Evolutionary conservation across 2,113 vertebrate genomes (phyloP).

Genomic region (Siniperca chuatsi): DNA sequence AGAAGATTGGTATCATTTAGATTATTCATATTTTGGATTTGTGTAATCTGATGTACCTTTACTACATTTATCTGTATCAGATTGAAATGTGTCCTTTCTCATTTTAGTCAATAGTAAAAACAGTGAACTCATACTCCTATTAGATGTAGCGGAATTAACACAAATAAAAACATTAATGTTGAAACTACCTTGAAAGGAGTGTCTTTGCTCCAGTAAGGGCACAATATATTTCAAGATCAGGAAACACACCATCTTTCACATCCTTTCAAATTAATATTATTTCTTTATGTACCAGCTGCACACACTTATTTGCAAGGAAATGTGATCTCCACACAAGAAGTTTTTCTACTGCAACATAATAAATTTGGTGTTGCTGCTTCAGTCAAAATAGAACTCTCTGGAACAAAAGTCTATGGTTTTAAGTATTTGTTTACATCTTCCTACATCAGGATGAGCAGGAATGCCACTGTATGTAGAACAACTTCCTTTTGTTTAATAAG

Average conservation of each 20-base stretch:
- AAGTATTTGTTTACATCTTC: constrained; percentile 17
- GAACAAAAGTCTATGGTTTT: constrained; percentile 7
- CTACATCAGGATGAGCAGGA: neutral
- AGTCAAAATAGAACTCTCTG: neutral
- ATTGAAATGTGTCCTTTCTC: neutral
- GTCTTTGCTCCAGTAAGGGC: neutral
- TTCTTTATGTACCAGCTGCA: neutral
- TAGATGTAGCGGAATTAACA: neutral
- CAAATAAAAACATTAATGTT: neutral
- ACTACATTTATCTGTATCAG: neutral
- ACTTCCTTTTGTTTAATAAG: constrained; percentile 20
- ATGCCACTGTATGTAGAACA: neutral
- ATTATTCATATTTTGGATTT: neutral
- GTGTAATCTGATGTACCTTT: neutral
- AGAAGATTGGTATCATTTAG: neutral
- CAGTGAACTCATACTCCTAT: neutral
- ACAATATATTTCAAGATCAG: neutral
- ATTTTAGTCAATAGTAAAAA: neutral
- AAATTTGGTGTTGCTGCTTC: neutral
- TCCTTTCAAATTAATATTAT: neutral
- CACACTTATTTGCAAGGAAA: neutral
- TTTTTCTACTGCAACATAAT: neutral
- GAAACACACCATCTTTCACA: neutral
- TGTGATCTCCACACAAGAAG: neutral
- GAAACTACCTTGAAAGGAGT: neutral